phyloP scores from a whole-genome alignment of 2,797 vertebrate genomes.

The Coilia nasus region DNA sequence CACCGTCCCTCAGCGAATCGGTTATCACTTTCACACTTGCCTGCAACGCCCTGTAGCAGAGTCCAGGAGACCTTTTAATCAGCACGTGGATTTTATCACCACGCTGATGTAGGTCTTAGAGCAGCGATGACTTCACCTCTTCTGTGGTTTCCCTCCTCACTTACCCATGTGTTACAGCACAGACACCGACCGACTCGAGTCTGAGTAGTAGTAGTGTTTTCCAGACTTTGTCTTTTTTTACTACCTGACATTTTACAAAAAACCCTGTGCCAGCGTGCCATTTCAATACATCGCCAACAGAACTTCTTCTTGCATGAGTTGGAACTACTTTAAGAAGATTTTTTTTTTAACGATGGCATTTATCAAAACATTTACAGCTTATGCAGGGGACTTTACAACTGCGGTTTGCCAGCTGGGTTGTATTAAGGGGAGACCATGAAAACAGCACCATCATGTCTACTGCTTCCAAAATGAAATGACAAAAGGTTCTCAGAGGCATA shows the following conservation, averaged over 20 bases:
- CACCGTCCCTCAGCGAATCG: background rate
- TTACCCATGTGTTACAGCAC: no score
- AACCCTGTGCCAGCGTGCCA: no score
- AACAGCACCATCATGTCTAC: background rate
- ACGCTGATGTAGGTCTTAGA: background rate
- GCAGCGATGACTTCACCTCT: background rate
- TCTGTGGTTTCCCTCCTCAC: background rate
- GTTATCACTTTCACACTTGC: background rate
- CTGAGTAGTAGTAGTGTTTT: no score
- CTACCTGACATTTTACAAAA: no score
- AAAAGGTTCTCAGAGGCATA: background rate
- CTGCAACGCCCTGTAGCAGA: background rate
- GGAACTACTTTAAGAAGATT: background rate
- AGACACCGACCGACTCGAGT: no score
- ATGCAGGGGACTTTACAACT: background rate
- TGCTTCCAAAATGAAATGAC: background rate
- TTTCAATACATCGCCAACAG: background rate
- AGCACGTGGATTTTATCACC: conserved; percentile 13
- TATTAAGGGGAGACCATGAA: background rate
- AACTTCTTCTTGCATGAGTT: background rate
- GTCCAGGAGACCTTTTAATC: conserved; percentile 7
- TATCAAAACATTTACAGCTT: background rate
- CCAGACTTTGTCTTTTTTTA: no score
- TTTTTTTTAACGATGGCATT: background rate
- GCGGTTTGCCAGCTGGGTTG: background rate